Evolutionary conservation across 2,888 invertebrate genomes (phyloP).

Genomic region (Onchidella celtica): DNA sequence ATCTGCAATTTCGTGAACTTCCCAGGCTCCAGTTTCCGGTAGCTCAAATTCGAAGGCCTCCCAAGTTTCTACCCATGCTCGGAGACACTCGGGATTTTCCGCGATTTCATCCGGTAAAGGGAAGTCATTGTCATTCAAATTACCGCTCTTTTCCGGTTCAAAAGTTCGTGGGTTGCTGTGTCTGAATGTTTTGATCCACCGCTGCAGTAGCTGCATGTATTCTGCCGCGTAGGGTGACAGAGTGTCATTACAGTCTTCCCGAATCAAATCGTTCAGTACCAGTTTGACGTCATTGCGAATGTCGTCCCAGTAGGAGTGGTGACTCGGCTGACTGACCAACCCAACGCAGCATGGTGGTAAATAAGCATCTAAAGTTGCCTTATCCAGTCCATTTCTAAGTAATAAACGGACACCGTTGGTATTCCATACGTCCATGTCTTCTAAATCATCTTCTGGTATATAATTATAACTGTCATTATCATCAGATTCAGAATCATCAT

Average conservation of each 20-base stretch:
- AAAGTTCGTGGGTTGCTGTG: slow-evolving; percentile 31
- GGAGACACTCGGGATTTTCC: slow-evolving; percentile 50
- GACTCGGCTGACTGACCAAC: not conserved
- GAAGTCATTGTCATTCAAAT: slow-evolving; percentile 59
- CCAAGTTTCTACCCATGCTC: slow-evolving; percentile 59
- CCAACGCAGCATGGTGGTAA: slow-evolving; percentile 33
- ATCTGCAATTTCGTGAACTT: slow-evolving; percentile 10
- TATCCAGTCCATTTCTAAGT: not conserved
- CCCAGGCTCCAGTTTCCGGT: slow-evolving; percentile 59
- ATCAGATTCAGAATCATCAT: not conserved
- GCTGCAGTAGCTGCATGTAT: slow-evolving; percentile 54
- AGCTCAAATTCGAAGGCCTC: slow-evolving; percentile 60
- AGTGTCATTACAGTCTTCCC: not conserved
- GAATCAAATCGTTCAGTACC: slow-evolving; percentile 50
- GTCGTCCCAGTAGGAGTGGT: slow-evolving; percentile 47
- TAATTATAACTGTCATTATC: not conserved
- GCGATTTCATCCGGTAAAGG: slow-evolving; percentile 56
- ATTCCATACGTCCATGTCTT: not conserved
- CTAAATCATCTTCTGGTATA: not conserved
- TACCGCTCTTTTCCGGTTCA: slow-evolving; percentile 31
- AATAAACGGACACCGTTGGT: not conserved
- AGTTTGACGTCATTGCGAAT: slow-evolving; percentile 44
- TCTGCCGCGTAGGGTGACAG: slow-evolving; percentile 52
- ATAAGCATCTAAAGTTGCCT: not conserved
- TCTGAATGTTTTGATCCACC: slow-evolving; percentile 59